Conservation (phyloP, 37 sponge, comb jelly and placozoan genomes). For the Bolinopsis microptera region DNA sequence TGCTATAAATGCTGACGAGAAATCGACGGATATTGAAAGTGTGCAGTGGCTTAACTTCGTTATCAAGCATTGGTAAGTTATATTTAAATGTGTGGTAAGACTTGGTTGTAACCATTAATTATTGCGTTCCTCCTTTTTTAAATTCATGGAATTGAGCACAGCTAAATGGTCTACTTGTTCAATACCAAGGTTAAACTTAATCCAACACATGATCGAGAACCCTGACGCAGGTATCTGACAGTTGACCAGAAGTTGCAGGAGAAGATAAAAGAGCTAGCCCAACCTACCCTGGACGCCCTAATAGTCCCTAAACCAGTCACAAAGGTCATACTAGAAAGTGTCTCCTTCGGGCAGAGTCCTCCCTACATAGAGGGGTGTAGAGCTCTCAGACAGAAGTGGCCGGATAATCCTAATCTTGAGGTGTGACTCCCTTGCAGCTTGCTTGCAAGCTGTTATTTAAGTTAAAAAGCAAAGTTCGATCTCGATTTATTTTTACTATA, state of each 20-base stretch:
- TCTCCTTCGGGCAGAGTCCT: slow-evolving; percentile 33
- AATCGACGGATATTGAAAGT: background rate
- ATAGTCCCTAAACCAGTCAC: slow-evolving; percentile 6
- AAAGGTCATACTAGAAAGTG: background rate
- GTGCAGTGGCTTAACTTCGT: slow-evolving; percentile 33
- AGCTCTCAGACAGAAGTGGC: background rate
- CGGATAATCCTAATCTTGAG: background rate
- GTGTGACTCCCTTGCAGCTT: no score
- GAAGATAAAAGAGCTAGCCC: background rate
- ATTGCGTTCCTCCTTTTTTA: no score
- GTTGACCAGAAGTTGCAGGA: slow-evolving; percentile 17
- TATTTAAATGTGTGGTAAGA: no score
- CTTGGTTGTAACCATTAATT: no score
- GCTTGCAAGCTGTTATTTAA: no score
- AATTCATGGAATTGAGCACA: background rate
- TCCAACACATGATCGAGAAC: no score
- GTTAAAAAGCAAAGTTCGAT: no score
- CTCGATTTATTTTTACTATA: no score
- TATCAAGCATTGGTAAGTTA: slow-evolving; percentile 53
- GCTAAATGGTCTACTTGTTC: no score
- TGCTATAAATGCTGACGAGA: slow-evolving; percentile 1
- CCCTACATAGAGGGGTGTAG: background rate
- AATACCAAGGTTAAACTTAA: no score
- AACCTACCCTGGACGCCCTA: slow-evolving; percentile 26
- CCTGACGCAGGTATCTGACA: slow-evolving; percentile 55